Base-by-base conservation (phyloP, 2,797 vertebrate species). In the Anisognathus igniventris region DNA sequence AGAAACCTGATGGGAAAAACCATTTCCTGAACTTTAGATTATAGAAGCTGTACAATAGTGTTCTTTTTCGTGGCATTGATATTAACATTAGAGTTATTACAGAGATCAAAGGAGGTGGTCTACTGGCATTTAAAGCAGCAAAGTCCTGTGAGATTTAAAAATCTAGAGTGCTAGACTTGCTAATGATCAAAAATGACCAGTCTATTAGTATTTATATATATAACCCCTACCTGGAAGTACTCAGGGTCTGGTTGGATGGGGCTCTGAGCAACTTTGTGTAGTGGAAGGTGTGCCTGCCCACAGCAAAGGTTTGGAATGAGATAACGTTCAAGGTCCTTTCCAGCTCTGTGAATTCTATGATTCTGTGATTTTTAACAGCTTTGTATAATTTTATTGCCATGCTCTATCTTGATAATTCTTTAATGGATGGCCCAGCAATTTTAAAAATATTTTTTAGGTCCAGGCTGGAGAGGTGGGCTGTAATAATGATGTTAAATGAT, bases 371-470 rank as follows among this genome's bases (percentile, higher is more conserved):
- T 83, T 71, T 27, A 21, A 22, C 21, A 92, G 5, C 5, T n/a
- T 64, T 73, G 9, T 16, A 6, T 6, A 7, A 2, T 47, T 71
- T 48, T 68, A 7, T 65, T 84, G 4, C 30, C 3, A 0, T 10
- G 0, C 21, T 67, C 24, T 68, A 6, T 51, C 33, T 76, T 19
- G 2, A 6, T 56, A 67, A 31, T n/a, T 56, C 12, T 68, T 83
- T 47, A 67, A 40, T 0, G 1, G 35, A 70, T 2, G 4, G 6
- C 23, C 23, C 4, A 62, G 8, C 5, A 60, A 7, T 21, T 39
- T 15, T 0, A 25, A 48, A 12, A 13, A 2, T 21, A 9, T 7
- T 25, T 35, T 33, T n/a, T 1, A 35, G 25, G 5, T 84, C 16
- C 2, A 8, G 15, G 17, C 6, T 72, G 50, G 39, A 30, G 54